A percentile compares a stretch with the other conserved stretches of the same genome.
Conservation (phyloP, 2,888 invertebrate genomes). For the Drosophila pegasa region DNA sequence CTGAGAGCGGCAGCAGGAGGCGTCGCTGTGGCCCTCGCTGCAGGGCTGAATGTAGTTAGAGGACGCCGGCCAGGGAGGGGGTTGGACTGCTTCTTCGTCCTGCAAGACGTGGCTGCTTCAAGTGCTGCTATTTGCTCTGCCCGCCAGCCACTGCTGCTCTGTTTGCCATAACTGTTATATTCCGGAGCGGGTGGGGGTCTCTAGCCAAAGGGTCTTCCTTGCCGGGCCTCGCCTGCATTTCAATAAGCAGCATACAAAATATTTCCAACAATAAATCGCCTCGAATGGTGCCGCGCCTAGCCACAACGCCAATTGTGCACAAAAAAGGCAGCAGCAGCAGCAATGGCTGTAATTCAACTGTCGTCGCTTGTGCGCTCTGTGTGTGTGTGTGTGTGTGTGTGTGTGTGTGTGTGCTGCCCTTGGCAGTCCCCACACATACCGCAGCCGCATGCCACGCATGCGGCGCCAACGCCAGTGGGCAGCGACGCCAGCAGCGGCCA, state of each 20-base stretch:
- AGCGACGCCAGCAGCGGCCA: slow-evolving; percentile 56
- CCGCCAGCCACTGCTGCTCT: slow-evolving; percentile 49
- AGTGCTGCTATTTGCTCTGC: slow-evolving; percentile 65
- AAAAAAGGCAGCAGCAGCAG: slow-evolving; percentile 18
- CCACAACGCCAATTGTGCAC: slow-evolving; percentile 55
- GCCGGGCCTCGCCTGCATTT: slow-evolving; percentile 62
- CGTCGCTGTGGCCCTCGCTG: slow-evolving; percentile 65
- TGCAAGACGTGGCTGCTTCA: slow-evolving; percentile 35
- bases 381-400: neutral
- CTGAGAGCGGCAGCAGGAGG: slow-evolving; percentile 64
- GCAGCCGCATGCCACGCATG: slow-evolving; percentile 57
- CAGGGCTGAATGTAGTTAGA: slow-evolving; percentile 41
- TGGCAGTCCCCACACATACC: slow-evolving; percentile 45
- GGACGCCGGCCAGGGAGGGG: too few species aligned
- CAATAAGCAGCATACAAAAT: slow-evolving; percentile 68
- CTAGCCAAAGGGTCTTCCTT: slow-evolving; percentile 34
- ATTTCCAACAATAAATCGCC: slow-evolving; percentile 68
- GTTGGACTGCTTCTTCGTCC: neutral
- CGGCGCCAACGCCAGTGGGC: slow-evolving; percentile 46
- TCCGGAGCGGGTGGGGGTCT: slow-evolving; percentile 5
- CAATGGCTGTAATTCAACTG: slow-evolving; percentile 37
- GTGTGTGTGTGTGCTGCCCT: slow-evolving; percentile 2
- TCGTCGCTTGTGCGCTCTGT: slow-evolving; percentile 44
- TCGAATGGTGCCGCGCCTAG: slow-evolving; percentile 44
- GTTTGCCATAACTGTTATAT: slow-evolving; percentile 27